Evolutionary conservation across 2,888 invertebrate genomes (phyloP).

Genomic region (Drosophila parthenogenetica): DNA sequence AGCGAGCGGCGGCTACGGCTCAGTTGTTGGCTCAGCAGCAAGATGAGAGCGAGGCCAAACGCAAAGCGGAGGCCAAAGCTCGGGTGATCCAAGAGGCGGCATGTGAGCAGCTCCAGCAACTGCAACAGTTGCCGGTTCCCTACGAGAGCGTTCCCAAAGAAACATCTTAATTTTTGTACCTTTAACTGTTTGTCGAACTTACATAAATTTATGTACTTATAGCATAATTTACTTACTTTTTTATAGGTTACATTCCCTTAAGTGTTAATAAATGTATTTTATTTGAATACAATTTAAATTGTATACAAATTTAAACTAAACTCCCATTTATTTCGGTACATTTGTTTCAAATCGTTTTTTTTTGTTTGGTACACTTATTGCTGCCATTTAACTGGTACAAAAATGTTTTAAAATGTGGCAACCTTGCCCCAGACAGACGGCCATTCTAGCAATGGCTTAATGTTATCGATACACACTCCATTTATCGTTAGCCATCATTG

Average conservation of each 20-base stretch:
- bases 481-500: not conserved
- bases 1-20: slow-evolving; percentile 16
- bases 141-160: not conserved
- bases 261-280: too few relatives aligned
- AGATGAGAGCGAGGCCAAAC: slow-evolving; percentile 9
- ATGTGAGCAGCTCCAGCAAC: slow-evolving; percentile 7
- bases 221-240: too few relatives aligned
- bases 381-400: not conserved
- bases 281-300: too few relatives aligned
- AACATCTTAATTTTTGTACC: not conserved
- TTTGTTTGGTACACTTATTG: not conserved
- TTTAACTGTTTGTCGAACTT: too few relatives aligned
- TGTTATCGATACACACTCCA: not conserved
- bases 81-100: slow-evolving; percentile 20
- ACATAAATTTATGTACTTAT: too few relatives aligned
- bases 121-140: slow-evolving; percentile 1
- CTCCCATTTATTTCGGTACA: not conserved
- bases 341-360: too few relatives aligned
- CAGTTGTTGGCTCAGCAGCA: slow-evolving; percentile 9
- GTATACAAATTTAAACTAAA: too few relatives aligned
- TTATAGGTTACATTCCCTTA: too few relatives aligned
- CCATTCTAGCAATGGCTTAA: not conserved
- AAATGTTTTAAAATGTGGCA: not conserved
- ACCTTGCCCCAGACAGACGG: not conserved
- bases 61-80: slow-evolving; percentile 2